A percentile compares a stretch with the other conserved stretches of the same genome.
phyloP scores from a whole-genome alignment of 2,888 invertebrate genomes.

The Papilio protenor region DNA sequence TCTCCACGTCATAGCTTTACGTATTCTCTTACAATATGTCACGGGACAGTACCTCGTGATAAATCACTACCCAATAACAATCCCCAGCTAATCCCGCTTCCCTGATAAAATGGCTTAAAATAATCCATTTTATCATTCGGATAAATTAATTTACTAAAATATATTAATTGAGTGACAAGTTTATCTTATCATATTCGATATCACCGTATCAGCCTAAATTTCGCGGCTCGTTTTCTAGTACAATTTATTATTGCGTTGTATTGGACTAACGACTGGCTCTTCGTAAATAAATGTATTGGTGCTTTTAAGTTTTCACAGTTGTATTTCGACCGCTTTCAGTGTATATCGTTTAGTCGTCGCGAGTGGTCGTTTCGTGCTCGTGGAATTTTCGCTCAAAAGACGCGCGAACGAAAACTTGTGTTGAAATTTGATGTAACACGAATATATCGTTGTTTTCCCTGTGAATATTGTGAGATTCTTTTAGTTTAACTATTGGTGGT shows the following conservation, averaged over 20 bases:
- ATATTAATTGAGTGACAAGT: conserved; percentile 66
- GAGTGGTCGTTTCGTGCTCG: conserved; percentile 32
- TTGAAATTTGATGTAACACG: conserved; percentile 3
- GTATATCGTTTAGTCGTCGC: conserved; percentile 30
- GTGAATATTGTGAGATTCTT: neutral
- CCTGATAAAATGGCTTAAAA: conserved; percentile 65
- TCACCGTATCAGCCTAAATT: conserved; percentile 40
- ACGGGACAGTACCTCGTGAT: conserved; percentile 28
- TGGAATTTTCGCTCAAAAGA: conserved; percentile 1
- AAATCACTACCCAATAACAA: conserved; percentile 45
- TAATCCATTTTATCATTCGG: conserved; percentile 63
- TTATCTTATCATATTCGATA: conserved; percentile 62
- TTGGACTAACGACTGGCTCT: neutral
- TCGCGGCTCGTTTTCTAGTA: conserved; percentile 31
- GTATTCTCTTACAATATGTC: conserved; percentile 12
- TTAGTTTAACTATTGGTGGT: neutral
- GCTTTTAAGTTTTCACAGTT: conserved; percentile 40
- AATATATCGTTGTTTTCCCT: conserved; percentile 1
- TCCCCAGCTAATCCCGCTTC: conserved; percentile 53
- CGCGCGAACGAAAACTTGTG: conserved; percentile 30
- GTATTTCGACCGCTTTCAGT: conserved; percentile 39
- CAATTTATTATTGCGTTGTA: conserved; percentile 19
- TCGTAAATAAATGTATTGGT: conserved; percentile 12
- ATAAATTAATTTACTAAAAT: conserved; percentile 71
- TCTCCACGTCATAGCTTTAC: neutral